A percentile compares a stretch with the other conserved stretches of the same genome.
Conservation (phyloP, 2,888 invertebrate genomes). For the Endomychus coccineus region DNA sequence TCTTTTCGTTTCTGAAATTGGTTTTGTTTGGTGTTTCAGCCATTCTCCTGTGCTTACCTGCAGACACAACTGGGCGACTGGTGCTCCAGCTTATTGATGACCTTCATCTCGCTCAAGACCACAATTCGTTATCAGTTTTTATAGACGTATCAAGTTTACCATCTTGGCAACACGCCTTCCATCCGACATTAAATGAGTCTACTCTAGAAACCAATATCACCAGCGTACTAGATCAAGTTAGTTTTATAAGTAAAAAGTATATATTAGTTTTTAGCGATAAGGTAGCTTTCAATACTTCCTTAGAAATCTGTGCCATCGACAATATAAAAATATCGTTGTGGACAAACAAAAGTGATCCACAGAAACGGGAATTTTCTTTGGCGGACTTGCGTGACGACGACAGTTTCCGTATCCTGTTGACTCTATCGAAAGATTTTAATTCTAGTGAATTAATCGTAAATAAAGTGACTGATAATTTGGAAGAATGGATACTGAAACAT, state of each 20-base stretch:
- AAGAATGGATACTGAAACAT: conserved; percentile 47
- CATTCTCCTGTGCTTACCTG: conserved; percentile 48
- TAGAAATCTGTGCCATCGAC: conserved; percentile 25
- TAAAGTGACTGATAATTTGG: conserved; percentile 35
- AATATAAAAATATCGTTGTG: conserved; percentile 10
- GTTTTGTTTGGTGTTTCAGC: conserved; percentile 40
- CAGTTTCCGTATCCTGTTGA: conserved; percentile 32
- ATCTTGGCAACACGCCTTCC: conserved; percentile 35
- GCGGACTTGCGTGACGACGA: conserved; percentile 37
- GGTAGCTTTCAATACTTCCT: conserved; percentile 21
- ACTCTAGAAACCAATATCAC: conserved; percentile 13
- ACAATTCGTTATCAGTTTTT: conserved; percentile 43
- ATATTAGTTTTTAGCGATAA: conserved; percentile 34
- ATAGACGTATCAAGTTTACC: conserved; percentile 44
- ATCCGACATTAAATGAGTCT: conserved; percentile 16
- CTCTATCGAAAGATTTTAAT: conserved; percentile 28
- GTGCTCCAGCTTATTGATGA: conserved; percentile 43
- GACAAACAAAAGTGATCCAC: too few species aligned
- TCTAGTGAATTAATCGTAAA: conserved; percentile 29
- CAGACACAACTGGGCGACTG: conserved; percentile 39
- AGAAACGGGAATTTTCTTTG: conserved; percentile 32
- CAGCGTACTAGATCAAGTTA: conserved; percentile 24
- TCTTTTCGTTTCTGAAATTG: conserved; percentile 10
- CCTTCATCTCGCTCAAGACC: conserved; percentile 40
- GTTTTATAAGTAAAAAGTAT: conserved; percentile 30